Evolutionary conservation across 1,140 invertebrate genomes (phyloP).

Genomic region (Leptinotarsa defecta): DNA sequence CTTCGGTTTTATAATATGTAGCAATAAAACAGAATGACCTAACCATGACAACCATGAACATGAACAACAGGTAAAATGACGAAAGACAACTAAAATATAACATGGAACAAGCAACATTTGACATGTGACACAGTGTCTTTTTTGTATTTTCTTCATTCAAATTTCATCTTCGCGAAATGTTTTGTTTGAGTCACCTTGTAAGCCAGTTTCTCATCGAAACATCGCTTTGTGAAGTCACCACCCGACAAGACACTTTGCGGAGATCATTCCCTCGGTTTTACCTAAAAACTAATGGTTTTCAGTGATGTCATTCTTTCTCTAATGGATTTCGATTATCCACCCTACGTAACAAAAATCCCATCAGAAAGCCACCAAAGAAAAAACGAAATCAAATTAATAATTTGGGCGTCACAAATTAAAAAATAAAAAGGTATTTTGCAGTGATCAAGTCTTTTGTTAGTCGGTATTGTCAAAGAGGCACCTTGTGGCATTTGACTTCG

Average conservation of each 20-base stretch:
- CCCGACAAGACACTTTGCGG: background rate
- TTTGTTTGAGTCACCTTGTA: too few relatives aligned
- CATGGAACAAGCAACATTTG: too few relatives aligned
- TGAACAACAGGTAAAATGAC: too few relatives aligned
- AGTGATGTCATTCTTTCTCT: background rate
- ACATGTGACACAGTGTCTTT: too few relatives aligned
- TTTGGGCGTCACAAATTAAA: conserved; percentile 15
- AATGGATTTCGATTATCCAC: conserved; percentile 4
- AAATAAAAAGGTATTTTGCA: conserved; percentile 19
- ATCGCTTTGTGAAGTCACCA: conserved; percentile 1
- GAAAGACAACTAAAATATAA: too few relatives aligned
- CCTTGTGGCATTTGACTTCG: conserved; percentile 19
- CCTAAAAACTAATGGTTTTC: conserved; percentile 15
- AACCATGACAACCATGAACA: too few relatives aligned
- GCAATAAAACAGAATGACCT: too few relatives aligned
- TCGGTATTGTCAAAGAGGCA: conserved; percentile 15
- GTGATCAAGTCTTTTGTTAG: conserved; percentile 15
- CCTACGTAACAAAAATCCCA: conserved; percentile 12
- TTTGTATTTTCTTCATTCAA: too few relatives aligned
- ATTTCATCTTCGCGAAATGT: too few relatives aligned
- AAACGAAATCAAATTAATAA: conserved; percentile 20
- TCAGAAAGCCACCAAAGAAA: conserved; percentile 10
- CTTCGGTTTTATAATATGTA: too few relatives aligned
- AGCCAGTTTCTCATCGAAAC: background rate
- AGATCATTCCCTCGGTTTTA: background rate